A percentile compares a stretch with the other conserved stretches of the same genome.
These are phyloP conservation scores for Trichonephila clavipes DNA, from an alignment of 1,140 invertebrate species.

Conservation along the genomic window DNA sequence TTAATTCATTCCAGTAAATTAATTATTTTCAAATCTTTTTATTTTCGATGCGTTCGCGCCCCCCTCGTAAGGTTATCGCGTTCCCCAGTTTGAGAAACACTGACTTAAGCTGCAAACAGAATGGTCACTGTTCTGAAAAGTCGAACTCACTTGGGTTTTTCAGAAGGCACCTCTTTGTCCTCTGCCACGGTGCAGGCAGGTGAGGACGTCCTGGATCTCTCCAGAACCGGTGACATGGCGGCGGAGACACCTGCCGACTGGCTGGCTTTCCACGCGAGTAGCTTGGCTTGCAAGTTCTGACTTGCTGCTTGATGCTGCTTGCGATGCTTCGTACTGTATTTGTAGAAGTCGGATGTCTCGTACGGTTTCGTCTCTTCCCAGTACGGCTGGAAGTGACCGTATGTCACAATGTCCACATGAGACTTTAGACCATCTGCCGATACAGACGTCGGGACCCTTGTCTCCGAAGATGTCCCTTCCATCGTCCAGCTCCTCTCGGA, in stretches of 20 bases:
- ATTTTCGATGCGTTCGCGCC: too few species aligned
- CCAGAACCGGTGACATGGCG: slow-evolving; percentile 51
- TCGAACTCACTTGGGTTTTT: background rate
- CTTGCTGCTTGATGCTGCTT: slow-evolving; percentile 37
- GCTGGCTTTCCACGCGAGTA: slow-evolving; percentile 57
- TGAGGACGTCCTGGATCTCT: slow-evolving; percentile 54
- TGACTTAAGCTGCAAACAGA: too few species aligned
- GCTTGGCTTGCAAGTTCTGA: slow-evolving; percentile 62
- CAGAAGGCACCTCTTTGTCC: slow-evolving; percentile 20
- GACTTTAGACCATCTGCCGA: slow-evolving; percentile 51
- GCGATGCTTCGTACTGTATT: slow-evolving; percentile 91
- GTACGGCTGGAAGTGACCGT: slow-evolving; percentile 93
- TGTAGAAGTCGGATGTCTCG: slow-evolving; percentile 98
- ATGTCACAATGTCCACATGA: slow-evolving; percentile 84
- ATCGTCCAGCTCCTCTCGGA: slow-evolving; percentile 54
- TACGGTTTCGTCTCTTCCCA: slow-evolving; percentile 96
- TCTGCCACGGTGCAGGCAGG: background rate
- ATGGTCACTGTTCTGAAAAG: too few species aligned
- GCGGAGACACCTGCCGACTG: slow-evolving; percentile 16
- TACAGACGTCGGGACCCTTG: slow-evolving; percentile 46
- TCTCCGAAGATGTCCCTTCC: background rate
- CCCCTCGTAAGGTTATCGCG: too few species aligned
- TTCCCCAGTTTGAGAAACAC: too few species aligned
- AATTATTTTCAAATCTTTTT: too few species aligned
- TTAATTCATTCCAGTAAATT: too few species aligned